phyloP scores from a whole-genome alignment of 2,888 invertebrate genomes.

The Amiota minor region DNA sequence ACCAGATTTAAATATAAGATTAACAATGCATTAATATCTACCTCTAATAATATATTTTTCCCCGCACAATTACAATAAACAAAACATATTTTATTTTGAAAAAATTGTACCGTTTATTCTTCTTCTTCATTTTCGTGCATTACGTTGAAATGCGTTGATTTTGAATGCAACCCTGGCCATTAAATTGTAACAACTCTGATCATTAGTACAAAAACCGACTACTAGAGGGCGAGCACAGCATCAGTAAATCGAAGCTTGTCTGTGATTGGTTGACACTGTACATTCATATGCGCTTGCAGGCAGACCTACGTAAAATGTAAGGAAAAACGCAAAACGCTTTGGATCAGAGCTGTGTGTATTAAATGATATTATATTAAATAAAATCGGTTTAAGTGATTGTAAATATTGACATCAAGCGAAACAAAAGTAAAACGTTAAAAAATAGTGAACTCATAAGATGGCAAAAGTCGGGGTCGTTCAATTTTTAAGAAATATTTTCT shows the following conservation, averaged over 20 bases:
- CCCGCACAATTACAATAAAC: too few species aligned
- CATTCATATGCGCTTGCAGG: conserved; percentile 46
- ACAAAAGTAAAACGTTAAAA: background rate
- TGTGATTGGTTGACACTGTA: conserved; percentile 61
- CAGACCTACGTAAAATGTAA: conserved; percentile 51
- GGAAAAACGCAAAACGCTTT: conserved; percentile 50
- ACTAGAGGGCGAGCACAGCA: conserved; percentile 53
- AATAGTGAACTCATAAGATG: background rate
- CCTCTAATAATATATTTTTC: too few species aligned
- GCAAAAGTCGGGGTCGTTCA: background rate
- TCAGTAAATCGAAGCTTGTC: conserved; percentile 53
- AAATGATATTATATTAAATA: conserved; percentile 56
- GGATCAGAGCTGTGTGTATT: conserved; percentile 43
- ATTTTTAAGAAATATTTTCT: conserved; percentile 50
- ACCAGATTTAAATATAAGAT: too few species aligned
- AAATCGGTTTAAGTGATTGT: conserved; percentile 38
- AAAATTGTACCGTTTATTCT: too few species aligned
- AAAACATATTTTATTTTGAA: too few species aligned
- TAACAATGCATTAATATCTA: too few species aligned
- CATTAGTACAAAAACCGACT: conserved; percentile 51
- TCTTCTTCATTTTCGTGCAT: too few species aligned
- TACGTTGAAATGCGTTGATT: background rate
- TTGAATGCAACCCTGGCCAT: conserved; percentile 42
- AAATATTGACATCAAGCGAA: conserved; percentile 37
- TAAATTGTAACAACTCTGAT: background rate